Conservation (phyloP, 2,797 vertebrate genomes). For the Chrysocyon brachyurus region DNA sequence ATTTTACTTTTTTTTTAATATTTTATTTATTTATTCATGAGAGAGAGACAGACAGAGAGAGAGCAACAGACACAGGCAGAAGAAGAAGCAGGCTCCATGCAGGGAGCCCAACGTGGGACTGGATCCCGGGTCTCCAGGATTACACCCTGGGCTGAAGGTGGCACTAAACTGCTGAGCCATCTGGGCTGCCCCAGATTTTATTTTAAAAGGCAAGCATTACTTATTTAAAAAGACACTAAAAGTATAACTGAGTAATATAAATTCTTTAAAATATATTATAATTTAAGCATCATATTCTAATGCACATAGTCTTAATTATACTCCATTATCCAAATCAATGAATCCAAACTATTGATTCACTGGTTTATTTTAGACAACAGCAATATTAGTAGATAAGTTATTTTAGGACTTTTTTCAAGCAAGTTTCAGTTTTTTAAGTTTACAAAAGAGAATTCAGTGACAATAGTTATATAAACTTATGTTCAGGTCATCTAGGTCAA, state of each 20-base stretch:
- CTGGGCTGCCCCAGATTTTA: background rate
- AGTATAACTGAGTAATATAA: slow-evolving; percentile 17
- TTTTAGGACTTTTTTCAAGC: background rate
- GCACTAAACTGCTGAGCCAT: too few species aligned
- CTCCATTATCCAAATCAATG: background rate
- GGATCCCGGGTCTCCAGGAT: too few species aligned
- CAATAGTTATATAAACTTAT: slow-evolving; percentile 48
- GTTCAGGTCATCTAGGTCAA: slow-evolving; percentile 16
- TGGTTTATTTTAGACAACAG: background rate
- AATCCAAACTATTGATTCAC: background rate
- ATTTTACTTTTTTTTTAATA: background rate
- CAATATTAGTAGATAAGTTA: background rate
- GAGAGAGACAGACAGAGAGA: too few species aligned
- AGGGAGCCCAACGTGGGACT: too few species aligned
- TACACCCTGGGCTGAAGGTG: too few species aligned
- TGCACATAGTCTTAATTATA: background rate
- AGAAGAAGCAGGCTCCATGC: too few species aligned
- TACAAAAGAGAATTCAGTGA: slow-evolving; percentile 1
- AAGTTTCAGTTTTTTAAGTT: slow-evolving; percentile 37
- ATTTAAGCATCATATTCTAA: background rate
- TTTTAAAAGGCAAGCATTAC: background rate
- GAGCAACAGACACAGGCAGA: too few species aligned
- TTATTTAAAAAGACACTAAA: background rate
- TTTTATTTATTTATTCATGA: too few species aligned
- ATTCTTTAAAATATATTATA: background rate